A percentile compares a stretch with the other conserved stretches of the same genome.
Conservation (phyloP, 2,888 invertebrate genomes). For the Eurois occulta region DNA sequence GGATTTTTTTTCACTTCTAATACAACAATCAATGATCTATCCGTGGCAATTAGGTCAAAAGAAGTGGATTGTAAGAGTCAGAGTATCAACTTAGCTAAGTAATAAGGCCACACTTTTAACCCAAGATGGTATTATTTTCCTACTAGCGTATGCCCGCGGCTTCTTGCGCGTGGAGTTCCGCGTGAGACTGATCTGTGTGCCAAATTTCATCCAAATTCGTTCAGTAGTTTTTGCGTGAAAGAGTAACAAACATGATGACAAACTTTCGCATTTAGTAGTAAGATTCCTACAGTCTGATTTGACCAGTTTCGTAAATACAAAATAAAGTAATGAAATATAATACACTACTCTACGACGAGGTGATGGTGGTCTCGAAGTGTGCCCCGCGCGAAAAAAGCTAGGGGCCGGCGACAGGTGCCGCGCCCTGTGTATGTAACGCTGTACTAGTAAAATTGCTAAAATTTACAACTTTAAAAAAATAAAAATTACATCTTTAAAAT, state of each 20-base stretch:
- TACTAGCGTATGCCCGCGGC: not conserved
- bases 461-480: conserved; percentile 9
- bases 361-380: not conserved
- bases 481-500: conserved; percentile 39
- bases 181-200: no score
- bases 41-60: not conserved
- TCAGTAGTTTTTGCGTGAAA: not conserved
- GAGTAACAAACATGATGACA: not conserved
- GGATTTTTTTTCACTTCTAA: not conserved
- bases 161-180: not conserved
- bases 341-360: conserved; percentile 34
- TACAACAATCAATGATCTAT: not conserved
- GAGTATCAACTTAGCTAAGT: not conserved
- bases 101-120: not conserved
- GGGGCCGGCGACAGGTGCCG: conserved; percentile 5
- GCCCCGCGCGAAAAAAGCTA: not conserved
- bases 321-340: conserved; percentile 17
- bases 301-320: not conserved
- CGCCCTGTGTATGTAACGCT: conserved; percentile 34
- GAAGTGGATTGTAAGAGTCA: not conserved
- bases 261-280: not conserved
- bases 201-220: not conserved
- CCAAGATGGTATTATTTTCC: not conserved
- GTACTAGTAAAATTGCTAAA: conserved; percentile 51
- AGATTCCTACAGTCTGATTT: not conserved